Percentiles rank a stretch among this genome's conserved stretches.
Evolutionary conservation across 2,888 invertebrate genomes (phyloP).

Genomic region (Drosophila villosipedis): DNA sequence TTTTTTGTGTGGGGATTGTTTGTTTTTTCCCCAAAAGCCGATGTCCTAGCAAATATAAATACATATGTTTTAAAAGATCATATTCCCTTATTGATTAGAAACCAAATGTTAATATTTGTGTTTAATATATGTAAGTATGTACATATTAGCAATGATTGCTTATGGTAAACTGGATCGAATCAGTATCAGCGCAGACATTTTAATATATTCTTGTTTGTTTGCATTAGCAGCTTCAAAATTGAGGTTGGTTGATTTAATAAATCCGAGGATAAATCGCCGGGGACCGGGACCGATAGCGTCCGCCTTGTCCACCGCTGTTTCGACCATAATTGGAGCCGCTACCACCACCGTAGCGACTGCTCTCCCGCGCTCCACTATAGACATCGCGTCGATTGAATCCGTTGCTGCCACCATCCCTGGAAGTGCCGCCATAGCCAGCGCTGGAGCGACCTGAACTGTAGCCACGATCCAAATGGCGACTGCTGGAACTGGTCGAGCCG

Average conservation of each 20-base stretch:
- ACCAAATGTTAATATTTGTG: slow-evolving; percentile 35
- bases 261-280: slow-evolving; percentile 82
- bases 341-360: slow-evolving; percentile 82
- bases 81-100: slow-evolving; percentile 46
- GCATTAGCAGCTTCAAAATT: slow-evolving; percentile 37
- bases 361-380: slow-evolving; percentile 76
- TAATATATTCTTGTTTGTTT: slow-evolving; percentile 24
- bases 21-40: slow-evolving; percentile 40
- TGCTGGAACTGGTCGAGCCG: slow-evolving; percentile 83
- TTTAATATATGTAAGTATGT: slow-evolving; percentile 47
- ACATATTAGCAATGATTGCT: slow-evolving; percentile 58
- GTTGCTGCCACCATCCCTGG: slow-evolving; percentile 83
- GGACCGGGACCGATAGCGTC: slow-evolving; percentile 84
- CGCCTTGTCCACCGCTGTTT: slow-evolving; percentile 83
- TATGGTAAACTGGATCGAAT: slow-evolving; percentile 42
- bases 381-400: slow-evolving; percentile 80
- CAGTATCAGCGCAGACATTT: slow-evolving; percentile 38
- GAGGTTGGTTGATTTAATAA: slow-evolving; percentile 41
- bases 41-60: slow-evolving; percentile 56
- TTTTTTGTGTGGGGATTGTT: slow-evolving; percentile 3
- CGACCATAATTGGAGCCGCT: slow-evolving; percentile 86
- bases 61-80: slow-evolving; percentile 39
- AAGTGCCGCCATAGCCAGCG: slow-evolving; percentile 60
- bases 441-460: slow-evolving; percentile 84
- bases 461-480: slow-evolving; percentile 74